Evolutionary conservation across 2,888 invertebrate genomes (phyloP).

Genomic region (Mesoligia furuncula): DNA sequence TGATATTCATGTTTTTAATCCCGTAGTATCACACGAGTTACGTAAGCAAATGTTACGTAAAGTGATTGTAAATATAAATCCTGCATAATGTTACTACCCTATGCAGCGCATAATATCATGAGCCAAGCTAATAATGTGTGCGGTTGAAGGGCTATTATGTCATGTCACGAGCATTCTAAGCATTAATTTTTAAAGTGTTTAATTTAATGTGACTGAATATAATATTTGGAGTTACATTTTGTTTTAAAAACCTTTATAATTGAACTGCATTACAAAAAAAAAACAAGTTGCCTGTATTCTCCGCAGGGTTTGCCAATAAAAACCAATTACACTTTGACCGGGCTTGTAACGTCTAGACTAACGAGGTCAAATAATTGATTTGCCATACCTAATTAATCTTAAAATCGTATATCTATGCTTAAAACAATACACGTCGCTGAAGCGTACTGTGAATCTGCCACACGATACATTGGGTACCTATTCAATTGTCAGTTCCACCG

Average conservation of each 20-base stretch:
- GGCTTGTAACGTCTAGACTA: not conserved
- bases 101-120: not conserved
- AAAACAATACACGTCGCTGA: not conserved
- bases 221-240: not conserved
- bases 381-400: not conserved
- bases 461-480: not conserved
- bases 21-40: too few relatives aligned
- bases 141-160: not conserved
- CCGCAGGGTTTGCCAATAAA: too few relatives aligned
- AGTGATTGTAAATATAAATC: not conserved
- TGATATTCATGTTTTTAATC: not conserved
- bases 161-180: not conserved
- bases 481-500: constrained; percentile 14
- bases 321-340: not conserved
- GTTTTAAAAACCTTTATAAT: not conserved
- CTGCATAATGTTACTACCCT: not conserved
- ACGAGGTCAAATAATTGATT: not conserved
- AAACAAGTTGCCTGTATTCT: not conserved
- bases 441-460: not conserved
- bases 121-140: not conserved
- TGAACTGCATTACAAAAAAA: not conserved
- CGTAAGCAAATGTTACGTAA: not conserved
- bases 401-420: too few relatives aligned
- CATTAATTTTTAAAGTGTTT: too few relatives aligned
- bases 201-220: not conserved